Base-by-base conservation (phyloP, 2,888 invertebrate genomes). In the Diabrotica balteata region DNA sequence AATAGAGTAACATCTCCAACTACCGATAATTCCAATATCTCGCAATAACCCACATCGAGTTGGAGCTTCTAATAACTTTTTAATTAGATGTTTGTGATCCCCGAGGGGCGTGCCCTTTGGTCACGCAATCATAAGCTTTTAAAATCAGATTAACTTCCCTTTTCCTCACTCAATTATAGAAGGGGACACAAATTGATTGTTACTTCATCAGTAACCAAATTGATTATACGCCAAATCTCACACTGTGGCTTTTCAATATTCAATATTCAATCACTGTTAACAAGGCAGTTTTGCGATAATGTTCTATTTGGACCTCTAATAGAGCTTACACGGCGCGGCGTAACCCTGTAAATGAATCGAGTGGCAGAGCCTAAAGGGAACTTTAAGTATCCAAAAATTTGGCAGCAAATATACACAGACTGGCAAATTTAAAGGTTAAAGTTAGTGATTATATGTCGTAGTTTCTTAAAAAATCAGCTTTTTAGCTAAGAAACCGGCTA, bases 71-170 rank as follows among this genome's bases (percentile, higher is more conserved):
- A 78, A 80, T 78, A 69, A 75, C 78, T 77, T 76, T 78, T 77
- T 80, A 80, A 81, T 81, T 77, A 77, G 79, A 79, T 80, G 80
- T 80, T 80, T 79, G 79, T 75, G 78, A 80, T 80, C 78, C 80
- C 77, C 52, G 46, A 71, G 77, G 79, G 80, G 80, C 78, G 80
- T 80, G 78, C 78, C 79, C 77, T 76, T 75, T 80, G 80, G 80
- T 80, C 80, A 80, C 78, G 79, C 78, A 80, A 79, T 79, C 80
- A 79, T 76, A 46, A 61, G 11, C 51, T 44, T 53, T 53, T 11
- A 46, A 58, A 61, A 52, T 52, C n/a, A 6, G 5, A 61, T 61
- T 53, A 53, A 9, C 43, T n/a, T 42, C 52, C 61, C 53, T 61
- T 51, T 51, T 45, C 52, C 46, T 53, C 61, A 53, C 61, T 61